Percentiles rank a stretch among this genome's conserved stretches.
phyloP scores from a whole-genome alignment of 2,888 invertebrate species.

The Ariolimax columbianus region DNA sequence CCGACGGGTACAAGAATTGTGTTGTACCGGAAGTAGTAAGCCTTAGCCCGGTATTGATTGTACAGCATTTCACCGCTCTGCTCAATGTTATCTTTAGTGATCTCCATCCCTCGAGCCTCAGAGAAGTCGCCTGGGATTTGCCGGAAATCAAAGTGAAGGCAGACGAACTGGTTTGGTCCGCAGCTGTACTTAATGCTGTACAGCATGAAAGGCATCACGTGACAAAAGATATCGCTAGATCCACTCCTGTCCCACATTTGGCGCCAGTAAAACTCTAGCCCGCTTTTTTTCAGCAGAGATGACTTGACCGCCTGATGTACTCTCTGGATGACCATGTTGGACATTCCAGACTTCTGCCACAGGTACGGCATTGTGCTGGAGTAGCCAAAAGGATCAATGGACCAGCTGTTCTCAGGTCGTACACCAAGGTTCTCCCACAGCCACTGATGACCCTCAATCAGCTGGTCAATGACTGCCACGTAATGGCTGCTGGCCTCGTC shows the following conservation, averaged over 20 bases:
- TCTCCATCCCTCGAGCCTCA: slow-evolving; percentile 88
- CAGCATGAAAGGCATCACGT: slow-evolving; percentile 96
- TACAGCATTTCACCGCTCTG: slow-evolving; percentile 89
- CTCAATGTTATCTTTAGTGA: slow-evolving; percentile 90
- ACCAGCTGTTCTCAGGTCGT: slow-evolving; percentile 76
- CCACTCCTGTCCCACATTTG: slow-evolving; percentile 84
- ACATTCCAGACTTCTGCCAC: slow-evolving; percentile 73
- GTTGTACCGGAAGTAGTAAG: slow-evolving; percentile 92
- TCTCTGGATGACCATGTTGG: slow-evolving; percentile 77
- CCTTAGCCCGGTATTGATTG: slow-evolving; percentile 93
- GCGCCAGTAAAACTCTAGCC: slow-evolving; percentile 90
- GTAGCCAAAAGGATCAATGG: slow-evolving; percentile 78
- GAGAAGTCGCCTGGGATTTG: slow-evolving; percentile 93
- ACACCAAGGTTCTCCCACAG: slow-evolving; percentile 80
- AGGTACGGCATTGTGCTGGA: slow-evolving; percentile 77
- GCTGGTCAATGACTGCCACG: slow-evolving; percentile 75
- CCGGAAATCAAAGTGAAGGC: slow-evolving; percentile 82
- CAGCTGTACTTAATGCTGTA: slow-evolving; percentile 97
- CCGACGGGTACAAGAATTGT: slow-evolving; percentile 95
- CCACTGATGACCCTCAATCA: slow-evolving; percentile 78
- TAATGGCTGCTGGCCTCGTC: slow-evolving; percentile 77
- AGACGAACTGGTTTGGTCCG: slow-evolving; percentile 91
- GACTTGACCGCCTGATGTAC: slow-evolving; percentile 90
- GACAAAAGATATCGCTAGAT: slow-evolving; percentile 85
- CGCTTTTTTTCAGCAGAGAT: slow-evolving; percentile 12